Conservation (phyloP, 2,113 vertebrate species). For the Vidua macroura region DNA sequence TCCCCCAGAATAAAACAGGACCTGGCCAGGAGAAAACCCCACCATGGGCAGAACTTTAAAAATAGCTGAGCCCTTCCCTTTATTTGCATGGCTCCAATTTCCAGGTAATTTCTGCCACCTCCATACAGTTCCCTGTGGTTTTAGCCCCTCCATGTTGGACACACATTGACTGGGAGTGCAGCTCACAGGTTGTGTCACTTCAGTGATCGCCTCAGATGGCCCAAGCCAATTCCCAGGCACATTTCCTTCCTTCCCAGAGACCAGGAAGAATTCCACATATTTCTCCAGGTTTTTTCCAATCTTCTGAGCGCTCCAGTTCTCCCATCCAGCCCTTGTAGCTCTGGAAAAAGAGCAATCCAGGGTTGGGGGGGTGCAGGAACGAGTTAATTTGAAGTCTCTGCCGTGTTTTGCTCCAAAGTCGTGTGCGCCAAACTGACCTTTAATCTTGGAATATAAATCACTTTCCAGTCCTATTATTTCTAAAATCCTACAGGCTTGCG, state of each 20-base stretch:
- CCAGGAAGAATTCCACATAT: neutral
- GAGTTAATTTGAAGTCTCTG: slow-evolving; percentile 44
- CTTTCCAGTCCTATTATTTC: slow-evolving; percentile 71
- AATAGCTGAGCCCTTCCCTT: neutral
- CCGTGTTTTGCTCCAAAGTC: slow-evolving; percentile 36
- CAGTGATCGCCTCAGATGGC: neutral
- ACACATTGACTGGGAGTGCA: accelerated
- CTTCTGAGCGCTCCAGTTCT: neutral
- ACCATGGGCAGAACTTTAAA: neutral
- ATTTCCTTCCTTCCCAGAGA: accelerated
- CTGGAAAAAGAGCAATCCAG: neutral
- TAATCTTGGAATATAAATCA: slow-evolving; percentile 74
- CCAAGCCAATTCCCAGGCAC: neutral
- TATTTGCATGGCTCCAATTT: neutral
- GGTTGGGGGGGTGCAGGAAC: neutral
- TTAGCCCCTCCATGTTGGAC: neutral
- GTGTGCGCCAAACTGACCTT: slow-evolving; percentile 68
- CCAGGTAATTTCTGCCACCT: neutral
- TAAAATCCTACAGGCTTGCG: slow-evolving; percentile 69
- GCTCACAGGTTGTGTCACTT: neutral
- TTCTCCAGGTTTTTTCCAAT: neutral
- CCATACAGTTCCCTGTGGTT: neutral
- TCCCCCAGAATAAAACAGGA: neutral
- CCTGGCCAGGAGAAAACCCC: neutral
- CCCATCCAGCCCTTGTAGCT: neutral